phyloP scores from a whole-genome alignment of 2,888 invertebrate species.

The Diarsia mendica region DNA sequence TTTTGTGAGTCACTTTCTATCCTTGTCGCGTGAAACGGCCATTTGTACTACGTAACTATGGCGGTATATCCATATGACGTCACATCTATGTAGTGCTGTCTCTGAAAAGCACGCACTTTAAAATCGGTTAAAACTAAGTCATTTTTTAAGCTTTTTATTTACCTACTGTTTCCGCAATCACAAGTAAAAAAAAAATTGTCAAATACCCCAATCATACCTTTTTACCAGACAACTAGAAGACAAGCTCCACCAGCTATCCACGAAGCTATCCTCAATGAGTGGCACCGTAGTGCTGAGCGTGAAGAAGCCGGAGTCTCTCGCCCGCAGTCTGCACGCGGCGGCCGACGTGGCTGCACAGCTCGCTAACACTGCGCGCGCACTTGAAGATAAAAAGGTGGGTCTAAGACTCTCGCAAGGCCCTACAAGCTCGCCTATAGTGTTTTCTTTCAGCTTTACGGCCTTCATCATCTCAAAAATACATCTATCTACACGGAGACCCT shows the following conservation, averaged over 20 bases:
- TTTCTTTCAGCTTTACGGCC: background rate
- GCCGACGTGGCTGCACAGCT: conserved; percentile 70
- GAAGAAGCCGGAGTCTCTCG: conserved; percentile 67
- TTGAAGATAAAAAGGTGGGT: conserved; percentile 55
- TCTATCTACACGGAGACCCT: too few relatives aligned
- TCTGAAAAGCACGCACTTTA: too few relatives aligned
- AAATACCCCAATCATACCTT: too few relatives aligned
- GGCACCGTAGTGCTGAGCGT: conserved; percentile 69
- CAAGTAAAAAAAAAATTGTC: too few relatives aligned
- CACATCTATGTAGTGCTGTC: too few relatives aligned
- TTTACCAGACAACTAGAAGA: conserved; percentile 76
- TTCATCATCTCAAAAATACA: background rate
- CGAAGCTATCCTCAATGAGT: conserved; percentile 74
- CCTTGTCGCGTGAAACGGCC: too few relatives aligned
- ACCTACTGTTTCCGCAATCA: too few relatives aligned
- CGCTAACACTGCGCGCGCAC: conserved; percentile 69
- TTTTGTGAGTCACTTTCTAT: too few relatives aligned
- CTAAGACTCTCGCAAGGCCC: background rate
- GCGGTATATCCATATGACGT: too few relatives aligned
- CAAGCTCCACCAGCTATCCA: conserved; percentile 72
- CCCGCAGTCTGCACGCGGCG: conserved; percentile 69
- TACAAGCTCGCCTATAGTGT: background rate
- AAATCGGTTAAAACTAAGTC: too few relatives aligned
- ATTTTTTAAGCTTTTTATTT: too few relatives aligned
- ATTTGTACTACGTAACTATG: too few relatives aligned